Conservation (phyloP, 2,113 vertebrate species). For the Bos indicus region DNA sequence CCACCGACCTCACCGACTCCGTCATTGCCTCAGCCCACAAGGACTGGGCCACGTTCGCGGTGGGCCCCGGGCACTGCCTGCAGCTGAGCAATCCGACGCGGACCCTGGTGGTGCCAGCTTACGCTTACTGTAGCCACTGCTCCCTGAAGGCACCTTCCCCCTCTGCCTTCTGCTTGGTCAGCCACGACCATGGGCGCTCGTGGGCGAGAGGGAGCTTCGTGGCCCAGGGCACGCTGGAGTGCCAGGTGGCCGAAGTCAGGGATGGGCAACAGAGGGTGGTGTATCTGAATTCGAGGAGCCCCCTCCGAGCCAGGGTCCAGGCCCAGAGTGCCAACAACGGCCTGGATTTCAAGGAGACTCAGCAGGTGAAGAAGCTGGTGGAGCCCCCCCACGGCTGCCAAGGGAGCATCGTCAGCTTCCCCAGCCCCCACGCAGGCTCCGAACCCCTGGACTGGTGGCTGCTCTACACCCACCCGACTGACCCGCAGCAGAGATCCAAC, state of each 20-base stretch:
- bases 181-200: slow-evolving; percentile 82
- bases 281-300: slow-evolving; percentile 89
- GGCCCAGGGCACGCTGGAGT: slow-evolving; percentile 78
- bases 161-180: slow-evolving; percentile 86
- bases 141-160: slow-evolving; percentile 46
- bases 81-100: slow-evolving; percentile 77
- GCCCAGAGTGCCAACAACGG: slow-evolving; percentile 84
- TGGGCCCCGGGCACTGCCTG: slow-evolving; percentile 91
- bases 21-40: slow-evolving; percentile 76
- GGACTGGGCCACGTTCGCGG: slow-evolving; percentile 91
- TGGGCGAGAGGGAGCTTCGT: slow-evolving; percentile 82
- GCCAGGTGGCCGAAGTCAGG: slow-evolving; percentile 88
- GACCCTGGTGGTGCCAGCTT: slow-evolving; percentile 89
- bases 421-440: slow-evolving; percentile 30
- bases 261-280: slow-evolving; percentile 74
- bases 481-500: slow-evolving; percentile 75
- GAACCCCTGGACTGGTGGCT: slow-evolving; percentile 79
- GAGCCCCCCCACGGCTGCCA: slow-evolving; percentile 88
- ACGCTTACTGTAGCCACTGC: slow-evolving; percentile 80
- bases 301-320: slow-evolving; percentile 81
- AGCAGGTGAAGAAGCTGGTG: slow-evolving; percentile 76
- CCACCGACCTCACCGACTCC: slow-evolving; percentile 81
- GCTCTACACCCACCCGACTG: slow-evolving; percentile 88
- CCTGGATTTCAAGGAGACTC: slow-evolving; percentile 77
- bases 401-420: slow-evolving; percentile 88